These are phyloP conservation scores for Anhinga anhinga DNA, from an alignment of 2,113 vertebrate genomes.

Conservation along the genomic window DNA sequence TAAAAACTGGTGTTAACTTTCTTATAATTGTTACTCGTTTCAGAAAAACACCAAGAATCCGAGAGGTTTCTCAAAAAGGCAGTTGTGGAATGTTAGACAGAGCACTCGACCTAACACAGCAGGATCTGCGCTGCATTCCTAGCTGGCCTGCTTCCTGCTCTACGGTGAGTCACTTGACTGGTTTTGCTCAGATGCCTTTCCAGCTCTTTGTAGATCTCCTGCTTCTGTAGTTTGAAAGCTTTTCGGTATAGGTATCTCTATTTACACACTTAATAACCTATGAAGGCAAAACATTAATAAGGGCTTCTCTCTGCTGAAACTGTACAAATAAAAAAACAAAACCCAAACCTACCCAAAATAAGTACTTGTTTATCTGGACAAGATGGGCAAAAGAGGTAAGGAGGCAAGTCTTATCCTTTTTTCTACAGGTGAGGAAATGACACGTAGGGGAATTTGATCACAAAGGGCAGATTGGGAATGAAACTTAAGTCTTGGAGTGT, in stretches of 20 bases:
- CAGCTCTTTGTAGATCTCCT: fast-evolving
- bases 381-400: background rate
- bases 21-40: background rate
- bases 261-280: background rate
- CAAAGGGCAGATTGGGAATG: background rate
- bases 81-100: background rate
- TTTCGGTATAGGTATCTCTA: background rate
- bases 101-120: fast-evolving
- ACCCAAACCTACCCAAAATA: background rate
- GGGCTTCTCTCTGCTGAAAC: background rate
- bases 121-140: fast-evolving
- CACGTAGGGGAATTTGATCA: background rate
- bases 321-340: too few relatives aligned
- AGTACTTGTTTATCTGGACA: too few relatives aligned
- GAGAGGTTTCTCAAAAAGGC: background rate
- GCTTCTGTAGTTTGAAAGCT: background rate
- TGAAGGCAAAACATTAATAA: background rate
- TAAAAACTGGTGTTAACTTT: background rate
- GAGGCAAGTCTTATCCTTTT: background rate
- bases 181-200: background rate
- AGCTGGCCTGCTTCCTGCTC: background rate
- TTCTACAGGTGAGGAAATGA: background rate
- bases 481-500: fast-evolving
- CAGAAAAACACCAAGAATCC: background rate
- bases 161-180: background rate